Conservation (phyloP, 2,797 vertebrate genomes). For the Diplodus puntazzo region DNA sequence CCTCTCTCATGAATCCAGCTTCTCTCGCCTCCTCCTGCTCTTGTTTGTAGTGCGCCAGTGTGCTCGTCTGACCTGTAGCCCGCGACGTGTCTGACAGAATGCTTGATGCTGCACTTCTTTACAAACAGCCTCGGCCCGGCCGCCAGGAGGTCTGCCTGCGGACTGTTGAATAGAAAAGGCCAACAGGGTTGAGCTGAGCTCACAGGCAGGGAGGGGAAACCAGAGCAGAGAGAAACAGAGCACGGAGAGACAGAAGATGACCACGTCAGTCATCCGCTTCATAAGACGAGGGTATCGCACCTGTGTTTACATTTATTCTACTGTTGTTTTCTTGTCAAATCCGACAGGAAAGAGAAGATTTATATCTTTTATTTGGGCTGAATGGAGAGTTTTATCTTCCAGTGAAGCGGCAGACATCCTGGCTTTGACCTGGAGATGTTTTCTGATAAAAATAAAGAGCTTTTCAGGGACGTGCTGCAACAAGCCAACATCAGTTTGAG, state of each 20-base stretch:
- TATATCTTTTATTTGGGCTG: conserved; percentile 55
- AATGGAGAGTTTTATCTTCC: conserved; percentile 41
- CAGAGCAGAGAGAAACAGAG: conserved; percentile 1
- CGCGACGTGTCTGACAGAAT: conserved; percentile 69
- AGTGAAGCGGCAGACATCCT: conserved; percentile 23
- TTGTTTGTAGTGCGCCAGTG: conserved; percentile 41
- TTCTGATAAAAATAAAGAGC: conserved; percentile 16
- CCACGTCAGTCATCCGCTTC: conserved; percentile 21
- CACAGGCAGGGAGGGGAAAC: conserved; percentile 13
- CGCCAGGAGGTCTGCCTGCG: conserved; percentile 66
- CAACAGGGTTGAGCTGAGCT: conserved; percentile 57
- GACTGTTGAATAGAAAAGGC: conserved; percentile 72
- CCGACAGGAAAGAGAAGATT: conserved; percentile 50
- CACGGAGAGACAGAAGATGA: conserved; percentile 2
- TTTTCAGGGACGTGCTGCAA: conserved; percentile 53
- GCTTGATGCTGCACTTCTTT: conserved; percentile 80
- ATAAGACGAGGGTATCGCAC: conserved; percentile 23
- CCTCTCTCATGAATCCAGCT: conserved; percentile 26
- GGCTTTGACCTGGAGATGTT: conserved; percentile 12
- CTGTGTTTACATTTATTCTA: conserved; percentile 41
- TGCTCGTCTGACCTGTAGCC: conserved; percentile 53
- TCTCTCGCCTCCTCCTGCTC: conserved; percentile 27
- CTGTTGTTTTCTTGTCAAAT: conserved; percentile 28
- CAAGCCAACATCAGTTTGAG: conserved; percentile 51
- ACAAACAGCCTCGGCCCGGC: conserved; percentile 63